These are phyloP conservation scores for Meloidogyne exigua DNA, from an alignment of 1,140 invertebrate genomes.

Conservation along the genomic window DNA sequence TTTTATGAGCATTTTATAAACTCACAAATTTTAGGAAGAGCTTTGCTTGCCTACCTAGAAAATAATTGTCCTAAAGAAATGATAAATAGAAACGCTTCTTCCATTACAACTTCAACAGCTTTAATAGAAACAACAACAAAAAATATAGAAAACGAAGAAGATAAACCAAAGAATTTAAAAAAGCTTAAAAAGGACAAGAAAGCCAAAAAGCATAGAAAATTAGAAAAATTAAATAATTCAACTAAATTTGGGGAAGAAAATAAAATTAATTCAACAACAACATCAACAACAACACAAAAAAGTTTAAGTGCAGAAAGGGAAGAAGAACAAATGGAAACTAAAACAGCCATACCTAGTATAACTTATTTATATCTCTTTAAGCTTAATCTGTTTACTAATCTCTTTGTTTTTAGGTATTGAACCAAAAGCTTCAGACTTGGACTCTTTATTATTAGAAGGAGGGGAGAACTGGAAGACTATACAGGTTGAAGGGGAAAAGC, in stretches of 20 bases:
- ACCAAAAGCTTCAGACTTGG: neutral
- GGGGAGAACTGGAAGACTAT: neutral
- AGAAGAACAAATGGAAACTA: neutral
- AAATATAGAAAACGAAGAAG: neutral
- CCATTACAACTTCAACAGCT: slow-evolving; percentile 18
- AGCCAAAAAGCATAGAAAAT: neutral
- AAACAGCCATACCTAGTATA: neutral
- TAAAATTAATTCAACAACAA: neutral
- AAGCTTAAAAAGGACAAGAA: neutral
- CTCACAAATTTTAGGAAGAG: slow-evolving; percentile 36
- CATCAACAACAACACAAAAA: neutral
- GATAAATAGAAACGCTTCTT: neutral
- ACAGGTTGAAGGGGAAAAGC: neutral
- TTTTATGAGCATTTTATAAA: too few relatives aligned
- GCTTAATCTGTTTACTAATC: neutral
- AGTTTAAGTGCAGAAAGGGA: neutral
- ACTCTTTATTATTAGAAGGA: neutral
- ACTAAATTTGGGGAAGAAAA: slow-evolving; percentile 2
- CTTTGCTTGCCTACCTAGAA: slow-evolving; percentile 38
- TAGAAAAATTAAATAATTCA: neutral
- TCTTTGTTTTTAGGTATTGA: neutral
- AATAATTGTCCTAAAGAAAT: slow-evolving; percentile 7
- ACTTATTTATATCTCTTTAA: neutral
- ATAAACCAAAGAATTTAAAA: neutral
- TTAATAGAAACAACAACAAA: slow-evolving; percentile 1